phyloP scores from a whole-genome alignment of 2,113 vertebrate genomes.

The Daboia siamensis region DNA sequence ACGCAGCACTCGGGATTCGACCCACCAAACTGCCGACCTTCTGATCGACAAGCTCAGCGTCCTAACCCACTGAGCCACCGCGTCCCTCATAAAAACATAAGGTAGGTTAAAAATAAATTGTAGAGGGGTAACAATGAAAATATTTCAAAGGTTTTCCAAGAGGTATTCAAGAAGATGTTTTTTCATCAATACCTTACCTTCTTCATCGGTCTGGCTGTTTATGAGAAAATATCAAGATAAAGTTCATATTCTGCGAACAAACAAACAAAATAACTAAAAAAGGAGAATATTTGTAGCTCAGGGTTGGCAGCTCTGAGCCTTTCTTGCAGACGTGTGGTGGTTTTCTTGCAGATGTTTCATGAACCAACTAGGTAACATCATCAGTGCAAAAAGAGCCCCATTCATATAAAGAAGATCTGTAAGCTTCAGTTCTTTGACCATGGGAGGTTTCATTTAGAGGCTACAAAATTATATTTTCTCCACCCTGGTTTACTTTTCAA shows the following conservation, averaged over 20 bases:
- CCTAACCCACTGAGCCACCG: too few relatives aligned
- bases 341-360: not conserved
- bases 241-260: not conserved
- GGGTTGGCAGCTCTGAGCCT: too few relatives aligned
- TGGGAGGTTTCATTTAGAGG: not conserved
- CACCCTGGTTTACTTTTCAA: not conserved
- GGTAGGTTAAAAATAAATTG: not conserved
- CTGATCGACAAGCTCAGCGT: too few relatives aligned
- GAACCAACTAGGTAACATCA: not conserved
- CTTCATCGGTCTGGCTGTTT: not conserved
- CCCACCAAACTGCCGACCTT: too few relatives aligned
- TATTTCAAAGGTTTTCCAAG: not conserved
- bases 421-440: not conserved
- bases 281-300: too few relatives aligned
- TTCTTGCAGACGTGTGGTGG: too few relatives aligned
- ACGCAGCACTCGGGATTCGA: too few relatives aligned
- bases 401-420: not conserved
- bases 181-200: not conserved
- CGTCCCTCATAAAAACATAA: not conserved
- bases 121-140: not conserved
- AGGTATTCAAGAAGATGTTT: not conserved
- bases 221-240: not conserved
- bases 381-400: not conserved
- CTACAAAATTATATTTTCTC: not conserved
- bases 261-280: not conserved